Percentiles rank a stretch among this genome's conserved stretches.
phyloP scores from a whole-genome alignment of 2,797 vertebrate genomes.

The Manis javanica region DNA sequence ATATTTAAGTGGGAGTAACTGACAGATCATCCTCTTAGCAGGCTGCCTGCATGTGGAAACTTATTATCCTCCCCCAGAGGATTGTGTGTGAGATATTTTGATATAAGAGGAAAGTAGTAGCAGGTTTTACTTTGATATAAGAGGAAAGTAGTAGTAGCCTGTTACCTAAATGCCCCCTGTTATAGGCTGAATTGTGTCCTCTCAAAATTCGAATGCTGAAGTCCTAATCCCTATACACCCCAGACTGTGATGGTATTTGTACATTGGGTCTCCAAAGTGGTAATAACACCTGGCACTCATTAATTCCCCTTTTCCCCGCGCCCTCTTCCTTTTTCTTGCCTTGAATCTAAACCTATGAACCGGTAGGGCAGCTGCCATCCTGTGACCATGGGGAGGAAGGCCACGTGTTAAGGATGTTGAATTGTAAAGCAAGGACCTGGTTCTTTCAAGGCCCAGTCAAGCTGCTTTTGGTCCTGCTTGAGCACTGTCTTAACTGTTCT shows the following conservation, averaged over 20 bases:
- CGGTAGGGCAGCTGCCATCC: not conserved
- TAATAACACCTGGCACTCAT: not conserved
- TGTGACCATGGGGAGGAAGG: not conserved
- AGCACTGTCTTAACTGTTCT: not conserved
- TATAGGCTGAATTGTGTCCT: not conserved
- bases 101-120: not conserved
- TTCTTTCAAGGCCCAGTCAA: not conserved
- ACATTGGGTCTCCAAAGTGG: not conserved
- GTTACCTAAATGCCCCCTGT: not conserved
- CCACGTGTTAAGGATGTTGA: not conserved
- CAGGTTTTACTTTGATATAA: slow-evolving; percentile 20
- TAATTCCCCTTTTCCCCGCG: rapidly evolving
- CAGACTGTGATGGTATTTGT: not conserved
- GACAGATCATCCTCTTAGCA: not conserved
- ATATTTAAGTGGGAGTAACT: not conserved
- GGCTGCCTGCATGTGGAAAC: not conserved
- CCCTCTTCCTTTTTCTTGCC: not conserved
- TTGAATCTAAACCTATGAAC: not conserved
- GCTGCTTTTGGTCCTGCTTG: not conserved
- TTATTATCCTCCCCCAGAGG: not conserved
- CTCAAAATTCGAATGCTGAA: not conserved
- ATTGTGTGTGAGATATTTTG: not conserved
- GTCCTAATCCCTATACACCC: not conserved
- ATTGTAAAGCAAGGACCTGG: not conserved
- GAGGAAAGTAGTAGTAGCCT: not conserved